A percentile compares a stretch with the other conserved stretches of the same genome.
Conservation (phyloP, 2,113 vertebrate genomes). For the Halcyon senegalensis region DNA sequence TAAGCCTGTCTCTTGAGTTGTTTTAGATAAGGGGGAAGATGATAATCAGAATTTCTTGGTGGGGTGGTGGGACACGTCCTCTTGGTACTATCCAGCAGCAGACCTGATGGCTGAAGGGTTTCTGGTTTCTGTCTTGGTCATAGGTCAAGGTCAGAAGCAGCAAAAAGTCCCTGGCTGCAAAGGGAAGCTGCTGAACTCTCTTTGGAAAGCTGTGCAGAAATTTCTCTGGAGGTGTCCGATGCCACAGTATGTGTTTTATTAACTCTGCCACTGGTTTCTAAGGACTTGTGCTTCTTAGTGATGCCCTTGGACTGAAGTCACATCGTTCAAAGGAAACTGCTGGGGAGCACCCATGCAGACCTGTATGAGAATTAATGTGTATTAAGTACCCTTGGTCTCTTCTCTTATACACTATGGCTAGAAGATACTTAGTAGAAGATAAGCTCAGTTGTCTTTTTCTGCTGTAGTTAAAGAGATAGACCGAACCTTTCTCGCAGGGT, state of each 20-base stretch:
- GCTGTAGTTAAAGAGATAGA: background rate
- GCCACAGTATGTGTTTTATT: accelerated
- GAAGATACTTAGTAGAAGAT: background rate
- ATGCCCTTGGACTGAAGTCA: background rate
- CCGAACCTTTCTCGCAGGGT: background rate
- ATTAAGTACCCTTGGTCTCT: background rate
- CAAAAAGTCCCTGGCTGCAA: background rate
- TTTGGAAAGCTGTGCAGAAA: background rate
- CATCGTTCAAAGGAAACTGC: accelerated
- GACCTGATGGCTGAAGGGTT: background rate
- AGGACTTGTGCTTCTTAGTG: background rate
- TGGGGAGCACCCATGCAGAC: background rate
- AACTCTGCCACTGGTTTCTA: background rate
- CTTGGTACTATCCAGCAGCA: background rate
- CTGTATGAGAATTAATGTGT: background rate
- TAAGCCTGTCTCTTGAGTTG: background rate
- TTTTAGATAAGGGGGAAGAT: background rate
- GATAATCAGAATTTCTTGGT: background rate
- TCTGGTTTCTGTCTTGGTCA: background rate
- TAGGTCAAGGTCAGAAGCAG: background rate
- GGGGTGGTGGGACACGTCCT: background rate
- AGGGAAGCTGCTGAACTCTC: background rate
- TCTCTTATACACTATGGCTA: background rate
- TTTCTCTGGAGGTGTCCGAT: background rate
- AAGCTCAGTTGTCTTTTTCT: background rate